These are phyloP conservation scores for Ecliptopera silaceata DNA, from an alignment of 2,888 invertebrate genomes.

Conservation along the genomic window DNA sequence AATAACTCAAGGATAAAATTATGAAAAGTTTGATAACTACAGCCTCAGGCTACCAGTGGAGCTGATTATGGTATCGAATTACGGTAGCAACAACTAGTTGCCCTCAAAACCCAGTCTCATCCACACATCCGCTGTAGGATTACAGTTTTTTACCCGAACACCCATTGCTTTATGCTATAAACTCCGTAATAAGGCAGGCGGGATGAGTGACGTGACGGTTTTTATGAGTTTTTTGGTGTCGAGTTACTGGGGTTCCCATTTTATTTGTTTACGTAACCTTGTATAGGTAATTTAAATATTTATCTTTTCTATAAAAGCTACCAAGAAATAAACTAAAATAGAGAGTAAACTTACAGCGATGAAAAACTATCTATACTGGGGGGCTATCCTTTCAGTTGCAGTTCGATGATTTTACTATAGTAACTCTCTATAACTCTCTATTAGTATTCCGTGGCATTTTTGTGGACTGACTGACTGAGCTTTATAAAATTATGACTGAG, in stretches of 20 bases:
- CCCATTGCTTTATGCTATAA: slow-evolving; percentile 51
- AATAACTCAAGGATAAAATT: not conserved
- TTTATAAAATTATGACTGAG: too few relatives aligned
- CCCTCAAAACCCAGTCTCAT: slow-evolving; percentile 53
- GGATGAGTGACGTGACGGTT: slow-evolving; percentile 74
- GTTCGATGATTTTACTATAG: too few relatives aligned
- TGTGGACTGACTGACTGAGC: too few relatives aligned
- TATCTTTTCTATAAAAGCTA: slow-evolving; percentile 48
- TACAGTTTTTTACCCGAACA: slow-evolving; percentile 47
- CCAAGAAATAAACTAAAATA: slow-evolving; percentile 37
- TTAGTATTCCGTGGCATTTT: too few relatives aligned
- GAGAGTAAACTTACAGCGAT: slow-evolving; percentile 48
- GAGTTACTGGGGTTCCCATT: slow-evolving; percentile 56
- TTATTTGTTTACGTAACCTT: slow-evolving; percentile 54
- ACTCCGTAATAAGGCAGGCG: slow-evolving; percentile 61
- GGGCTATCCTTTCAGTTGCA: too few relatives aligned
- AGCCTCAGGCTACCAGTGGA: slow-evolving; percentile 29
- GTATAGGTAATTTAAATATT: slow-evolving; percentile 64
- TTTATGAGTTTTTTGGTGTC: slow-evolving; percentile 67
- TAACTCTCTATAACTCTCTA: too few relatives aligned
- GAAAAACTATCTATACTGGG: too few relatives aligned
- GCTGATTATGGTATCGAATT: slow-evolving; percentile 56
- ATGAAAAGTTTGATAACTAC: slow-evolving; percentile 1
- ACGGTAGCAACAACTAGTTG: slow-evolving; percentile 59
- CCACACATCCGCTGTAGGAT: slow-evolving; percentile 57